Percentiles rank a stretch among this genome's conserved stretches.
Conservation (phyloP, 1,140 invertebrate species). For the Aplysia californica region DNA sequence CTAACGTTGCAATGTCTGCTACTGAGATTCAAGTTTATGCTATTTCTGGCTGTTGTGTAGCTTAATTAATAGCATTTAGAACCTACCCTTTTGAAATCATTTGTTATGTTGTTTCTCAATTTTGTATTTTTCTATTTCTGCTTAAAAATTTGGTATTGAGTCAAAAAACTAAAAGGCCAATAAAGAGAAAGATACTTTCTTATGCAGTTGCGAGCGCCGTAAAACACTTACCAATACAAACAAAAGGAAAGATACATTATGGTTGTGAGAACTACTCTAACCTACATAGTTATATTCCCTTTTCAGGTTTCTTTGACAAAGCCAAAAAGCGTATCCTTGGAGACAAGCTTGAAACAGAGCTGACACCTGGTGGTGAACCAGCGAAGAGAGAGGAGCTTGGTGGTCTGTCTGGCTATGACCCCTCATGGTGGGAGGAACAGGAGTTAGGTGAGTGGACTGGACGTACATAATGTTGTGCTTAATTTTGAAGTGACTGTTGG, state of each 20-base stretch:
- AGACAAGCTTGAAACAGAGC: slow-evolving; percentile 62
- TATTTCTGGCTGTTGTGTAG: not conserved
- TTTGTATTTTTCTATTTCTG: not conserved
- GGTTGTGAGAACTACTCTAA: not conserved
- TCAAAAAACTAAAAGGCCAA: no score
- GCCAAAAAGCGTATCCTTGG: slow-evolving; percentile 90
- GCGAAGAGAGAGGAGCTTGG: slow-evolving; percentile 5
- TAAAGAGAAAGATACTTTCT: not conserved
- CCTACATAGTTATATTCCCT: not conserved
- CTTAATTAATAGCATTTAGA: no score
- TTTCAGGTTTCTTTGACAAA: slow-evolving; percentile 83
- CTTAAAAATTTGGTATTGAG: no score
- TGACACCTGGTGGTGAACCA: not conserved
- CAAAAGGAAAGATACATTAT: not conserved
- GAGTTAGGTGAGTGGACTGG: slow-evolving; percentile 62
- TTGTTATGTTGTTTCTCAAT: not conserved
- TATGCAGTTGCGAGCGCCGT: not conserved
- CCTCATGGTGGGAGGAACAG: slow-evolving; percentile 61
- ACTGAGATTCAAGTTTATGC: not conserved
- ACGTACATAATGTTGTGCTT: no score
- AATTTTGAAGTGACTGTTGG: no score
- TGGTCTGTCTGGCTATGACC: slow-evolving; percentile 45
- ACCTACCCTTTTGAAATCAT: no score
- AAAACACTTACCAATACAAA: not conserved
- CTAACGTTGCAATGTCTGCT: not conserved